Evolutionary conservation across 2,113 vertebrate genomes (phyloP), one percentile per base, ranked within the genome.

Genomic region (Phyllopteryx taeniolatus): DNA sequence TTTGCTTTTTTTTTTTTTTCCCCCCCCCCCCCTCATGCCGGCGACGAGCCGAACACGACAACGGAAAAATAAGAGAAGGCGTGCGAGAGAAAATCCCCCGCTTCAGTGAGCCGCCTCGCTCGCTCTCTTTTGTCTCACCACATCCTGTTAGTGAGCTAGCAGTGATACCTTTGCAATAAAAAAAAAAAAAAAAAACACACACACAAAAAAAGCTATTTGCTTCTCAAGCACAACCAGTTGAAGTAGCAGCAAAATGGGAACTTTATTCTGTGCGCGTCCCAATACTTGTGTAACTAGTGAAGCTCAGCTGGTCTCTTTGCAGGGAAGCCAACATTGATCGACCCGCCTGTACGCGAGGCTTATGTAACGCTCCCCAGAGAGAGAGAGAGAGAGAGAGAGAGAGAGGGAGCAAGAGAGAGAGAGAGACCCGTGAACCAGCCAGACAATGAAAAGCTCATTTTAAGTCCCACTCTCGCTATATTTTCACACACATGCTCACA

Each of bases 111-210:
- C 44, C 43, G 64, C 43, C 64, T 66, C 53, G 53, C 53, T 56
- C n/a, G 53, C 53, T 3, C 53, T 1, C 53, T 11, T 19, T 11
- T 2, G 53, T 35, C 35, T 63, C 44, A 22, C 64, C 64, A 47
- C 64, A 66, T 66, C 64, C 64, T 66, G 64, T 66, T 49, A 66
- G 64, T 2, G 43, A 66, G 44, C 14, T 33, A 35, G 33, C 59
- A 61, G 4, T 27, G 20, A 46, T 39, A 65, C 63, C n/a, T 65
- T 13, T 22, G 63, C 63, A 27, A 7, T 47, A n/a, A 47, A 15
- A 27, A 65, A 27, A 49, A 47, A 10, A 19, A 63, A 2, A 42
- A 9, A 39, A 61, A 14, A 5, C 9, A 15, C 13, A 31, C 59
- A 31, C 11, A 33, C 0, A 59, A 60, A 35, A 19, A 14, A 8